Base-by-base conservation (phyloP, 53 echinoderm and acorn worm species). In the Paracentrotus lividus region DNA sequence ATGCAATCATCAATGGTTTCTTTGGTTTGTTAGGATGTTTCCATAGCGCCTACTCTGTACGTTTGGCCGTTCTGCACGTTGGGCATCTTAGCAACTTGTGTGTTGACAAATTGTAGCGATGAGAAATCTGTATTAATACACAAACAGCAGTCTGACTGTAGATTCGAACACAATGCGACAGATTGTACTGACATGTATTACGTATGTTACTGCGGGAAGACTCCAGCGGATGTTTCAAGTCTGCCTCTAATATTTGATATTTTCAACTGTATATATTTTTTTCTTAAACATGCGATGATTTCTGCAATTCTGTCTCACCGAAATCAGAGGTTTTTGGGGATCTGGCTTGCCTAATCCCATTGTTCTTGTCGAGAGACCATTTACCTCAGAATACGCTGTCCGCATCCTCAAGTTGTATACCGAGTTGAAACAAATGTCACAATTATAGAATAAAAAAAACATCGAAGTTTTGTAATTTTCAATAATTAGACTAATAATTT, bases 341-440 rank as follows among this genome's bases (percentile, higher is more conserved):
- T 72, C 36, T 5, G 36, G 18, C 18, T 72, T 36, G 36, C 40
- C 20, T 23, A 87, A 20, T 26, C 85, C 89, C 60, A 96, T n/a
- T 84, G 44, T 68, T 67, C 33, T 60, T 49, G 93, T 98, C 98
- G 61, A 98, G n/a, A n/a, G 85, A 56, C 58, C 96, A 9, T 81
- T 84, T 21, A 95, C 93, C 91, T 97, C 97, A n/a, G 42, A 97
- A 94, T 3, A 97, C 58, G 84, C 97, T 97, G 5, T 88, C 76
- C 58, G 97, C 97, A 49, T 98, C 96, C 78, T 92, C 90, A 8
- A 97, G 90, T 26, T 92, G 93, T 18, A 98, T 95, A 98, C 67
- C 93, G n/a, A n/a, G n/a, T 88, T n/a, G n/a, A 44, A n/a, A n/a
- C n/a, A n/a, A n/a, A n/a, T n/a, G n/a, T n/a, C n/a, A n/a, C n/a